Percentiles rank a stretch among this genome's conserved stretches.
These are phyloP conservation scores for Chitala chitala DNA, from an alignment of 2,113 vertebrate genomes.

Conservation along the genomic window DNA sequence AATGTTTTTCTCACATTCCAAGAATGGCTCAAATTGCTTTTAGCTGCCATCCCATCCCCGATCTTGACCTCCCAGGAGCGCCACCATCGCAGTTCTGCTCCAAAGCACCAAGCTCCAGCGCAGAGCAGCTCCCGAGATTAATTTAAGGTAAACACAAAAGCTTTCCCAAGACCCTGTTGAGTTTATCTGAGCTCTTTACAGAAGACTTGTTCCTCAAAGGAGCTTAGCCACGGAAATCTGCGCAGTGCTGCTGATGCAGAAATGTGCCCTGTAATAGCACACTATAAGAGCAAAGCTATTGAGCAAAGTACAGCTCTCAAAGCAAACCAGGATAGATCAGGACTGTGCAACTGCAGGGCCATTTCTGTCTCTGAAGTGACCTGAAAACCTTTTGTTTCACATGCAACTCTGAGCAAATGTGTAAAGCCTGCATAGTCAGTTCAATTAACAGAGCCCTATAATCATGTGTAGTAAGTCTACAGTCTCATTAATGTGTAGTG, in stretches of 20 bases:
- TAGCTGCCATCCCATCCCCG: too few species aligned
- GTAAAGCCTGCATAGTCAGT: too few species aligned
- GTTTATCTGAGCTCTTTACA: neutral
- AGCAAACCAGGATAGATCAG: neutral
- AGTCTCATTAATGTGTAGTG: too few species aligned
- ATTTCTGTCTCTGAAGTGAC: neutral
- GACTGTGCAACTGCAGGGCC: neutral
- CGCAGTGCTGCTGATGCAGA: neutral
- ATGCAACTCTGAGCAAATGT: neutral
- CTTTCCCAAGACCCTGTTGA: neutral
- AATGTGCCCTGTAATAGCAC: neutral
- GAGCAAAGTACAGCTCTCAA: neutral
- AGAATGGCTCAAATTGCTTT: too few species aligned
- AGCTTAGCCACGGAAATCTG: slow-evolving; percentile 8
- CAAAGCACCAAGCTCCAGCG: neutral
- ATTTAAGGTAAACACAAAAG: neutral
- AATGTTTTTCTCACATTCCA: too few species aligned
- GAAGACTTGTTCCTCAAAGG: neutral
- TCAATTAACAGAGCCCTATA: neutral
- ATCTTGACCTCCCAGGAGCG: neutral
- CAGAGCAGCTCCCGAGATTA: neutral
- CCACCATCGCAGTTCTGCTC: neutral
- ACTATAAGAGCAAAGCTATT: neutral
- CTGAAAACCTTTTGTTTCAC: neutral
- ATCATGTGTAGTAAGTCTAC: neutral